These are phyloP conservation scores for Oncorhynchus tshawytscha DNA, from an alignment of 2,113 vertebrate species.

Conservation along the genomic window DNA sequence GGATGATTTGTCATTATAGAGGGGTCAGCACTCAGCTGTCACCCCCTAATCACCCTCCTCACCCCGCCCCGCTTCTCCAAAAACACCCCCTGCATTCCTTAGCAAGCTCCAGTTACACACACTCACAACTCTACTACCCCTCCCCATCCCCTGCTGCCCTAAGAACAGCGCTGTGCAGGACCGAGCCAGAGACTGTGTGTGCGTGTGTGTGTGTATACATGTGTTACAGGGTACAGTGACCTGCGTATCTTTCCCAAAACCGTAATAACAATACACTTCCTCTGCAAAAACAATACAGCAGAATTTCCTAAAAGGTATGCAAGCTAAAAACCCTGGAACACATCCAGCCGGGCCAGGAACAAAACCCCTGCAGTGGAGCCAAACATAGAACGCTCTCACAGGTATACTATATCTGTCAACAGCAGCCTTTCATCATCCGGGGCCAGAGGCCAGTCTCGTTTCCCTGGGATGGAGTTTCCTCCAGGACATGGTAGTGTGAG, in stretches of 20 bases:
- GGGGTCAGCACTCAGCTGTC: conserved; percentile 83
- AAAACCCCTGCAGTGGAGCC: conserved; percentile 49
- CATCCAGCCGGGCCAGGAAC: conserved; percentile 6
- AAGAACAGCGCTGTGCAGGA: conserved; percentile 54
- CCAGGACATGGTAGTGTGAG: conserved; percentile 59
- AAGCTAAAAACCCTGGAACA: conserved; percentile 4
- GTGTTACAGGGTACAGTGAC: background rate
- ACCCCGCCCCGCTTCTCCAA: conserved; percentile 63
- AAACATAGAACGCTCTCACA: conserved; percentile 70
- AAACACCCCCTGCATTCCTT: conserved; percentile 69
- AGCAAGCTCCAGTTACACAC: conserved; percentile 72
- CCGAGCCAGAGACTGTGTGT: conserved; percentile 46
- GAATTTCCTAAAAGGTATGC: conserved; percentile 41
- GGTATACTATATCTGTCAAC: conserved; percentile 75
- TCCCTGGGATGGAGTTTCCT: conserved; percentile 65
- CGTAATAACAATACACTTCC: background rate
- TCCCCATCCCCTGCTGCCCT: background rate
- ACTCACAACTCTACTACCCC: background rate
- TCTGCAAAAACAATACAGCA: conserved; percentile 17
- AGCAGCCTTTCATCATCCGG: conserved; percentile 60
- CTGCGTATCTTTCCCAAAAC: background rate
- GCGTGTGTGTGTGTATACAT: conserved; percentile 15
- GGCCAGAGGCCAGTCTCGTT: conserved; percentile 63
- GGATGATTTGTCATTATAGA: conserved; percentile 82
- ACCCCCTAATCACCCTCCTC: conserved; percentile 78